Percentiles rank a stretch among this genome's conserved stretches.
Conservation (phyloP, 2,888 invertebrate species). For the Agonopterix heracliana region DNA sequence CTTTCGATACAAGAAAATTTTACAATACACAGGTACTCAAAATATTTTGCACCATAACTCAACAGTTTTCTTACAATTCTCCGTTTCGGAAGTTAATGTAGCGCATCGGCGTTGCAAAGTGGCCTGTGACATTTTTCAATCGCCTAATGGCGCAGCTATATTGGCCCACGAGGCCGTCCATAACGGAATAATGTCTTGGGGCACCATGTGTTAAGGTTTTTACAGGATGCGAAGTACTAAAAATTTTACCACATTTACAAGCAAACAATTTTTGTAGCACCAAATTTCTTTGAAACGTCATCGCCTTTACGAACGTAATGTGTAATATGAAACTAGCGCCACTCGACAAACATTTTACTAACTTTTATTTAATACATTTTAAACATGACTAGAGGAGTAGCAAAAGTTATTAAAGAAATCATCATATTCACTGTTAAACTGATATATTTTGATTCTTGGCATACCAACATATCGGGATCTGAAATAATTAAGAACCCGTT, state of each 20-base stretch:
- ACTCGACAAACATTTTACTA: too few relatives aligned
- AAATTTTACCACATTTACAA: not conserved
- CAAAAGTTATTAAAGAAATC: too few relatives aligned
- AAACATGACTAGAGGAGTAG: too few relatives aligned
- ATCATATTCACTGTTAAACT: too few relatives aligned
- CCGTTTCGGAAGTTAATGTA: slow-evolving; percentile 38
- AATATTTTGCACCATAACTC: slow-evolving; percentile 25
- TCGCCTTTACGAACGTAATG: not conserved
- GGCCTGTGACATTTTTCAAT: slow-evolving; percentile 51
- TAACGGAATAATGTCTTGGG: slow-evolving; percentile 40
- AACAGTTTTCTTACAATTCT: slow-evolving; percentile 23
- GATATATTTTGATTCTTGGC: too few relatives aligned
- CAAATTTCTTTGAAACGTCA: not conserved
- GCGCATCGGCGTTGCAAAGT: slow-evolving; percentile 37
- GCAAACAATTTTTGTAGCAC: not conserved
- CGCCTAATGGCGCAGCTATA: slow-evolving; percentile 48
- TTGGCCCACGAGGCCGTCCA: slow-evolving; percentile 45
- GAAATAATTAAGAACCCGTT: too few relatives aligned
- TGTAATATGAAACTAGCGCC: too few relatives aligned
- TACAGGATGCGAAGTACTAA: not conserved
- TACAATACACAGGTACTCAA: too few relatives aligned
- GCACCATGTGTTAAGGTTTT: slow-evolving; percentile 9
- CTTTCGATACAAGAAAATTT: too few relatives aligned
- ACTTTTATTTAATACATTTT: too few relatives aligned
- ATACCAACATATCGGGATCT: too few relatives aligned